These are phyloP conservation scores for Danaus melanippus DNA, from an alignment of 1,140 invertebrate species.

Conservation along the genomic window DNA sequence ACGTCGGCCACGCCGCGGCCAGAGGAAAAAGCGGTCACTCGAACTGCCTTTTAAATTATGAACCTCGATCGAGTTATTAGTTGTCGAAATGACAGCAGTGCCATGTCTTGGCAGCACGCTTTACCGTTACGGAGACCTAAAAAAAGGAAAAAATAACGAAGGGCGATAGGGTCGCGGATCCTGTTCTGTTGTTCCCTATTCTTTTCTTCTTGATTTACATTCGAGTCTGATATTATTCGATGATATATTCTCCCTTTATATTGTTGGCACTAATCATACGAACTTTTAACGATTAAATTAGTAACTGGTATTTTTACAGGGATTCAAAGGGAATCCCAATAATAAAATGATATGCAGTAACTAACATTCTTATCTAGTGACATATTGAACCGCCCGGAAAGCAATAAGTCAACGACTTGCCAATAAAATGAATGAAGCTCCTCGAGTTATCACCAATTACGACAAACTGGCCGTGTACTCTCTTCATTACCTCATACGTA, in stretches of 20 bases:
- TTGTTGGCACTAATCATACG: too few species aligned
- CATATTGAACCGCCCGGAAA: conserved; percentile 39
- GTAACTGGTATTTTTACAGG: not conserved
- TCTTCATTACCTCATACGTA: too few species aligned
- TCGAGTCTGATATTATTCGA: conserved; percentile 27
- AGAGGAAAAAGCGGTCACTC: conserved; percentile 63
- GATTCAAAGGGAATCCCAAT: not conserved
- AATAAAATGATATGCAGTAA: conserved; percentile 21
- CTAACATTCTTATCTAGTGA: conserved; percentile 48
- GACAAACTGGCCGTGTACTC: not conserved
- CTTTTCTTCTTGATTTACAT: conserved; percentile 45
- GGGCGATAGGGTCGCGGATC: conserved; percentile 50
- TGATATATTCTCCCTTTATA: not conserved
- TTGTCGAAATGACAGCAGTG: conserved; percentile 50
- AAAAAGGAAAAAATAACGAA: conserved; percentile 41
- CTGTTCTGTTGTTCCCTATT: conserved; percentile 39
- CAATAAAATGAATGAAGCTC: conserved; percentile 26
- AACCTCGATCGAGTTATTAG: conserved; percentile 50
- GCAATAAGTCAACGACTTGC: conserved; percentile 53
- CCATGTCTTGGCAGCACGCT: conserved; percentile 23
- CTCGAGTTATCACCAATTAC: conserved; percentile 20
- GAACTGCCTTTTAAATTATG: conserved; percentile 64
- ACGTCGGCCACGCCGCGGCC: conserved; percentile 51
- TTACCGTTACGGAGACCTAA: conserved; percentile 58
- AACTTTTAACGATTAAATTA: not conserved